These are phyloP conservation scores for Lacerta agilis DNA, from an alignment of 2,797 vertebrate genomes.

Conservation along the genomic window DNA sequence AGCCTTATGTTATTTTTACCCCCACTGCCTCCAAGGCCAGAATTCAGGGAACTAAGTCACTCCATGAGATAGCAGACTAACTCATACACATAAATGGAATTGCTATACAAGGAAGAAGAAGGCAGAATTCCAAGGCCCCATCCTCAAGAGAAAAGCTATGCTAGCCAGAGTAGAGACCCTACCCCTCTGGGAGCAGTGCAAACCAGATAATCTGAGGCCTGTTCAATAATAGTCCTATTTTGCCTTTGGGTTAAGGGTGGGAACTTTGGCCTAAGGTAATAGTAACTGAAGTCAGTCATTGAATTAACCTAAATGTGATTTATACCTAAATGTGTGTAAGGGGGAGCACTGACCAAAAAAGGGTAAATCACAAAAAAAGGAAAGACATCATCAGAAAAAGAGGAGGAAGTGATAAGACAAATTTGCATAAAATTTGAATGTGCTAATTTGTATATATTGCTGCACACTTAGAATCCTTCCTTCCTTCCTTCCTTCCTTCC, in stretches of 20 bases:
- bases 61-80: not conserved
- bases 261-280: not conserved
- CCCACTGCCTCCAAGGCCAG: not conserved
- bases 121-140: not conserved
- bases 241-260: not conserved
- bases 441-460: no score
- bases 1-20: not conserved
- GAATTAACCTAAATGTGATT: not conserved
- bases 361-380: no score
- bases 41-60: not conserved
- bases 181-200: not conserved
- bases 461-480: no score
- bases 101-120: not conserved
- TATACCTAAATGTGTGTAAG: no score
- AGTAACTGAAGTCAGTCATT: not conserved
- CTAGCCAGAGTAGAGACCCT: not conserved
- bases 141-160: not conserved
- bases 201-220: not conserved
- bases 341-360: no score
- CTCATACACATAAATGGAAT: not conserved
- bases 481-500: no score
- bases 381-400: no score
- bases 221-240: not conserved
- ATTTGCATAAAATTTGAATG: no score
- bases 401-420: no score